These are phyloP conservation scores for Neostethus bicornis DNA, from an alignment of 2,797 vertebrate species.

Conservation along the genomic window DNA sequence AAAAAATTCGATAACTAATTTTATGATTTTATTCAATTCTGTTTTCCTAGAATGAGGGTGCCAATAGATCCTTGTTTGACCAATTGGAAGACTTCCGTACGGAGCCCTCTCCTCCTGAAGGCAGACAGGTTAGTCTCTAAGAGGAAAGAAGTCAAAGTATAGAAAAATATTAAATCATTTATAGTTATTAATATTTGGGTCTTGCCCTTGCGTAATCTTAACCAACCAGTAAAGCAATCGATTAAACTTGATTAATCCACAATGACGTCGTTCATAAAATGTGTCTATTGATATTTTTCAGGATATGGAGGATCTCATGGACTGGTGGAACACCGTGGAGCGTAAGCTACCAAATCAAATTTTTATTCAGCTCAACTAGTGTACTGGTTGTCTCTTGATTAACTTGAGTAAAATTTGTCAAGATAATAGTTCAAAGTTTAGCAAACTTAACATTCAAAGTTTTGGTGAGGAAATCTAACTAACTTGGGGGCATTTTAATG, in stretches of 20 bases:
- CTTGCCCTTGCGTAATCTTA: neutral
- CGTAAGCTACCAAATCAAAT: constrained; percentile 58
- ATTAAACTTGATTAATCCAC: too few species aligned
- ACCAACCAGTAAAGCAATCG: neutral
- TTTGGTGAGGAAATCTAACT: too few species aligned
- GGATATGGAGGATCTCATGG: constrained; percentile 77
- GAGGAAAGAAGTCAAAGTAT: neutral
- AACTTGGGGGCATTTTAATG: too few species aligned
- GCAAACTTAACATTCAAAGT: neutral
- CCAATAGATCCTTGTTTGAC: constrained; percentile 66
- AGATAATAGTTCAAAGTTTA: neutral
- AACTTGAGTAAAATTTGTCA: neutral
- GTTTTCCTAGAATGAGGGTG: constrained; percentile 57
- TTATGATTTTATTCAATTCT: constrained; percentile 4
- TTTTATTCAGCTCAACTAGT: neutral
- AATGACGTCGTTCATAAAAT: too few species aligned
- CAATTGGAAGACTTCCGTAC: constrained; percentile 71
- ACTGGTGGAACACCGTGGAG: constrained; percentile 81
- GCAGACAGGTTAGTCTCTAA: constrained; percentile 56
- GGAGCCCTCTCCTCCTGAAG: constrained; percentile 35
- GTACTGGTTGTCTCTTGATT: neutral
- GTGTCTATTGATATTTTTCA: constrained; percentile 46
- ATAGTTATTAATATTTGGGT: too few species aligned
- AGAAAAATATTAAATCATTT: too few species aligned
- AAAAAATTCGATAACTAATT: too few species aligned